These are phyloP conservation scores for Dicrostonyx torquatus DNA, from an alignment of 2,797 vertebrate genomes.

Conservation along the genomic window DNA sequence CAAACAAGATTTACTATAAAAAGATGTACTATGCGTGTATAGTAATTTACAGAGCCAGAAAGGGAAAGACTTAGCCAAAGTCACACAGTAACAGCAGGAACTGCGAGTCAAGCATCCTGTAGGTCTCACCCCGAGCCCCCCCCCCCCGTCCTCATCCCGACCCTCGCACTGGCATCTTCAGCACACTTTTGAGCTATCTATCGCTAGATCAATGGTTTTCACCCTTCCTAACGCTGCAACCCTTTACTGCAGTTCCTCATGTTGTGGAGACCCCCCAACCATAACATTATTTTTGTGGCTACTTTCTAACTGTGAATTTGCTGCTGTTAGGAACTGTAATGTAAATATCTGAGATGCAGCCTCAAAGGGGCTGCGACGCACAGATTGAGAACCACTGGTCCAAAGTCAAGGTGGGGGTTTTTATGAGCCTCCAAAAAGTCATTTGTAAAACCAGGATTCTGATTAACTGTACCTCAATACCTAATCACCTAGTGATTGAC, in stretches of 20 bases:
- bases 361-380: background rate
- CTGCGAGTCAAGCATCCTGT: background rate
- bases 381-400: background rate
- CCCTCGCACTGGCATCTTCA: background rate
- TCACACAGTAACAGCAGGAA: background rate
- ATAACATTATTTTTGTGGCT: background rate
- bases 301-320: background rate
- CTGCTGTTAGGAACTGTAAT: background rate
- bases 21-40: background rate
- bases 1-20: background rate
- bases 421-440: conserved; percentile 25
- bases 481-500: background rate
- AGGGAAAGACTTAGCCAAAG: conserved; percentile 21
- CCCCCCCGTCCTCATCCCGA: background rate
- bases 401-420: background rate
- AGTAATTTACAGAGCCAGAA: background rate
- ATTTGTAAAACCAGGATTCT: background rate
- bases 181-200: background rate
- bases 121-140: background rate
- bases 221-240: background rate
- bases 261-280: background rate
- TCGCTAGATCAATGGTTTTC: background rate
- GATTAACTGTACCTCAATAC: background rate
- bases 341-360: background rate
- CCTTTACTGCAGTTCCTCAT: background rate